Evolutionary conservation across 1,140 invertebrate species (phyloP), one percentile per base, ranked within the genome.

Genomic region (Rhopalosiphum padi): DNA sequence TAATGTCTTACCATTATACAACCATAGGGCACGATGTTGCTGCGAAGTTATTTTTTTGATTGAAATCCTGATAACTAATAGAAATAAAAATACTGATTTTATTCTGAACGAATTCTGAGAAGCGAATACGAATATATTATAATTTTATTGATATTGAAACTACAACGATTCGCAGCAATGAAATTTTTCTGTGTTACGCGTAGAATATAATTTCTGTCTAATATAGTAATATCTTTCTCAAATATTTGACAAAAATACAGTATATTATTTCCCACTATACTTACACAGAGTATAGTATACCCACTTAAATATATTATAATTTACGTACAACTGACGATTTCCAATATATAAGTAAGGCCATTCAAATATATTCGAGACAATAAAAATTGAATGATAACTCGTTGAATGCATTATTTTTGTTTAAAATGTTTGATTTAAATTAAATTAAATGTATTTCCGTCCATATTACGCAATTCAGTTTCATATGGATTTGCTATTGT

Each of bases 21-120:
- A 83, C 22, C 37, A 83, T 83, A 83, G n/a, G 22, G 8, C 82
- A 37, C 82, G n/a, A 83, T 41, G 37, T 77, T 35, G 15, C 30
- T 41, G 35, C 2, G 37, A 35, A 83, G 82, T 35, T 83, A 41
- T 35, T 23, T 41, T 83, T 41, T 41, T 22, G n/a, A 83, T 83
- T 83, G 82, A 83, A 83, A 83, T 23, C 82, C 21, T 23, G 22
- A 22, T 21, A 23, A 83, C 21, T 83, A 41, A 83, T 83, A 83
- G 9, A 77, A 77, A 77, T 77, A n/a, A 83, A 83, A 83, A 83
- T 83, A 83, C 82, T 35, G 82, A 83, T 83, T 83, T 83, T 23
- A 41, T 41, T 21, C 22, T 30, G 60, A 77, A 77, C 60, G 30
- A 77, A 77, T 77, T n/a, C 60, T 18, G 60, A 11, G 60, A 77